A percentile compares a stretch with the other conserved stretches of the same genome.
phyloP scores from a whole-genome alignment of 2,888 invertebrate species.

The Cataglyphis cursor region DNA sequence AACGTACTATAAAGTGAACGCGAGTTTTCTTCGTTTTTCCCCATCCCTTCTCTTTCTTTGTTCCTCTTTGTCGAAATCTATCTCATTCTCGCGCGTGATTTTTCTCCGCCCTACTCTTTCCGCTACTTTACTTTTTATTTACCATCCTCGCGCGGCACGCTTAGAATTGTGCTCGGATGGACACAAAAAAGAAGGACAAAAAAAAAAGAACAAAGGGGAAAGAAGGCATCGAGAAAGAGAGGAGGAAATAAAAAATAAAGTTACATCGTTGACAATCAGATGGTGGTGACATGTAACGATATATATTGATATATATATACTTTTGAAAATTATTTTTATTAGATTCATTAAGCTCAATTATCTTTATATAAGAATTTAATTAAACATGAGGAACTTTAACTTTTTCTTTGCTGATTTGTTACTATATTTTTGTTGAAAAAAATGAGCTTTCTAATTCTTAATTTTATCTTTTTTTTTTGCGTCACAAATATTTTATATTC shows the following conservation, averaged over 20 bases:
- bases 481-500: not conserved
- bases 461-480: not conserved
- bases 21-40: conserved; percentile 36
- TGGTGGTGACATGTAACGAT: conserved; percentile 34
- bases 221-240: conserved; percentile 27
- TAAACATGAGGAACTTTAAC: not conserved
- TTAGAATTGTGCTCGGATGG: conserved; percentile 44
- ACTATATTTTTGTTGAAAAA: not conserved
- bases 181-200: conserved; percentile 7
- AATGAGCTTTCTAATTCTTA: not conserved
- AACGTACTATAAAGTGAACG: conserved; percentile 54
- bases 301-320: conserved; percentile 67
- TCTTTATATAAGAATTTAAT: not conserved
- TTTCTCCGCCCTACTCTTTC: conserved; percentile 4
- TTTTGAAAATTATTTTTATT: conserved; percentile 52
- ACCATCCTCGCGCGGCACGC: conserved; percentile 39
- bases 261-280: conserved; percentile 55
- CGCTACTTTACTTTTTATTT: conserved; percentile 39
- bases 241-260: conserved; percentile 21
- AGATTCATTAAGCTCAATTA: not conserved
- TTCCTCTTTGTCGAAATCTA: conserved; percentile 46
- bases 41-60: conserved; percentile 28
- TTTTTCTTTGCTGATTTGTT: not conserved
- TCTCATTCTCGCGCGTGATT: conserved; percentile 37
- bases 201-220: conserved; percentile 22